These are phyloP conservation scores for Hypena proboscidalis DNA, from an alignment of 2,888 invertebrate genomes.

Conservation along the genomic window DNA sequence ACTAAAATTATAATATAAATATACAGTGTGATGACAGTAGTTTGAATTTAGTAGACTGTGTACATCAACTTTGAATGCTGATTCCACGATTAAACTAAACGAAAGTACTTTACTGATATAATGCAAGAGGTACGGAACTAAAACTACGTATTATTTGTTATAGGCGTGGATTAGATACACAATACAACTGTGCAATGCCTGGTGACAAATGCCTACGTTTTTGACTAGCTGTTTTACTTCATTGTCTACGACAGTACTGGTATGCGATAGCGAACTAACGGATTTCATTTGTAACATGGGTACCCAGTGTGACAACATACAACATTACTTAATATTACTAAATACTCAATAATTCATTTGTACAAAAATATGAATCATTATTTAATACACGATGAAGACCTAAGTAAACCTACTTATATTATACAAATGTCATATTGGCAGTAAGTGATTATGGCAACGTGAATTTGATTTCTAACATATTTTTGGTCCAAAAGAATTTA, in stretches of 20 bases:
- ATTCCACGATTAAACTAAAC: conserved; percentile 24
- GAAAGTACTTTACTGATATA: conserved; percentile 29
- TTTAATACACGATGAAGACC: conserved; percentile 48
- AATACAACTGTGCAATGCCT: conserved; percentile 41
- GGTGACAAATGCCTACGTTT: conserved; percentile 54
- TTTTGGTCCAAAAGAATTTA: conserved; percentile 80
- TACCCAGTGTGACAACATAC: conserved; percentile 37
- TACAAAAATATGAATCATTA: conserved; percentile 69
- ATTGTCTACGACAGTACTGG: conserved; percentile 42
- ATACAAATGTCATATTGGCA: conserved; percentile 81
- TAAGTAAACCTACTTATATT: conserved; percentile 49
- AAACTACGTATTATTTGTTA: conserved; percentile 36
- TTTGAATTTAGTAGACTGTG: too few relatives aligned
- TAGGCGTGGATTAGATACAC: conserved; percentile 27
- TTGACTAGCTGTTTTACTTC: conserved; percentile 64
- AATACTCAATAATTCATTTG: conserved; percentile 58
- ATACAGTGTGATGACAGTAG: too few relatives aligned
- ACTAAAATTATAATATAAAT: too few relatives aligned
- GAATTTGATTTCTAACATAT: conserved; percentile 81
- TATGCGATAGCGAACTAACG: conserved; percentile 43
- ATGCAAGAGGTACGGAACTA: conserved; percentile 23
- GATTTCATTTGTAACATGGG: conserved; percentile 41
- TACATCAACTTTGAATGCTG: too few relatives aligned
- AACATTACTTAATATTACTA: conserved; percentile 32
- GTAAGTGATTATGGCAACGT: conserved; percentile 82